Evolutionary conservation across 2,797 vertebrate species (phyloP).

Genomic region (Tolypeutes matacus): DNA sequence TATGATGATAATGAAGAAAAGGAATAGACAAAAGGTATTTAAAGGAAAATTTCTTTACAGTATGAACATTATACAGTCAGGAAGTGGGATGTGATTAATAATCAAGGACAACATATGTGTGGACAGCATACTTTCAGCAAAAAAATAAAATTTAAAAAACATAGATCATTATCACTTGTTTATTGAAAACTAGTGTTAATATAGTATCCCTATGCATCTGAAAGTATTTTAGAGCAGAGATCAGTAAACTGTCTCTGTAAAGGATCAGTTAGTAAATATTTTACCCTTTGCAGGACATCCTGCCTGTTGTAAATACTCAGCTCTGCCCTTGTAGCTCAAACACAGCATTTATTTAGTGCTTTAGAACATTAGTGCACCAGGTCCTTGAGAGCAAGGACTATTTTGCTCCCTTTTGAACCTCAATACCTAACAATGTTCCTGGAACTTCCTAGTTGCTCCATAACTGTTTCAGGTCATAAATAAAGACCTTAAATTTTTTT

Average conservation of each 20-base stretch:
- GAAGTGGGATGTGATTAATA: background rate
- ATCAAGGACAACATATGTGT: conserved; percentile 35
- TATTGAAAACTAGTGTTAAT: background rate
- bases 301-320: background rate
- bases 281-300: background rate
- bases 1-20: conserved; percentile 54
- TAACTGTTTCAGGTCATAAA: background rate
- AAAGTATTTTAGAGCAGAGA: background rate
- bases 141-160: conserved; percentile 1
- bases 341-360: background rate
- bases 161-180: background rate
- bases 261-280: background rate
- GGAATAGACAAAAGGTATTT: conserved; percentile 24
- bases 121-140: background rate
- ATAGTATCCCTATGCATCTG: background rate
- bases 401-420: background rate
- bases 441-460: background rate
- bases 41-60: conserved; percentile 38
- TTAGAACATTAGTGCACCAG: background rate
- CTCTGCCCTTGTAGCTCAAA: background rate
- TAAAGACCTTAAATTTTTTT: background rate
- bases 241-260: conserved; percentile 27
- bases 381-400: background rate
- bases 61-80: conserved; percentile 24
- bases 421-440: background rate